Evolutionary conservation across 2,888 invertebrate genomes (phyloP).

Genomic region (Sepiola atlantica): DNA sequence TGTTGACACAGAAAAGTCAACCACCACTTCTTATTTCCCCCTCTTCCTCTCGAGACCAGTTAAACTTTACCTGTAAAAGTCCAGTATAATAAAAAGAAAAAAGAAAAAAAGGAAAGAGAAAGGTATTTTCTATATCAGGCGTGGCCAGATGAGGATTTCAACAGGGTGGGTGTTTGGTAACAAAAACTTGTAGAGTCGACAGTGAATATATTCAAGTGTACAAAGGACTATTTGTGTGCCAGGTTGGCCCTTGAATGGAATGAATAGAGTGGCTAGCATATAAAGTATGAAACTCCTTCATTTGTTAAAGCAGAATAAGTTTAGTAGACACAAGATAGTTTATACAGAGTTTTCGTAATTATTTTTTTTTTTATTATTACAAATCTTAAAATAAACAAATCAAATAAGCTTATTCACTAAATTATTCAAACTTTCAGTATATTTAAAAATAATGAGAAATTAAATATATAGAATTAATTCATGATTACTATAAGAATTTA

Average conservation of each 20-base stretch:
- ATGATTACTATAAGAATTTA: too few species aligned
- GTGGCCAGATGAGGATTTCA: not conserved
- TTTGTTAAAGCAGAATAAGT: constrained; percentile 32
- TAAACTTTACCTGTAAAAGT: not conserved
- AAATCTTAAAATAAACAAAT: too few species aligned
- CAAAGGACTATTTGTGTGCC: constrained; percentile 32
- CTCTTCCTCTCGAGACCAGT: not conserved
- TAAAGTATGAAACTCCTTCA: constrained; percentile 1
- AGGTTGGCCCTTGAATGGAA: constrained; percentile 4
- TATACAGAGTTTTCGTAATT: not conserved
- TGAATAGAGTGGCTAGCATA: constrained; percentile 32
- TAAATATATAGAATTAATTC: too few species aligned
- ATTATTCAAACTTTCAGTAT: too few species aligned
- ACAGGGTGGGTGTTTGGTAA: not conserved
- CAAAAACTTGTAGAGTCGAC: not conserved
- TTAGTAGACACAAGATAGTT: not conserved
- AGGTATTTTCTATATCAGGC: not conserved
- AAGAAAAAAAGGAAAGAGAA: not conserved
- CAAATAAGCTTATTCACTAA: too few species aligned
- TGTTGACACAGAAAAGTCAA: not conserved
- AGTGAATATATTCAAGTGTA: not conserved
- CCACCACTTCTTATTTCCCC: not conserved
- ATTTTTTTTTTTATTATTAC: not conserved
- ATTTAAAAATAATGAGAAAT: too few species aligned
- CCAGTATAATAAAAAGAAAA: too few species aligned